Evolutionary conservation across 2,888 invertebrate species (phyloP).

Genomic region (Norana najaformis): DNA sequence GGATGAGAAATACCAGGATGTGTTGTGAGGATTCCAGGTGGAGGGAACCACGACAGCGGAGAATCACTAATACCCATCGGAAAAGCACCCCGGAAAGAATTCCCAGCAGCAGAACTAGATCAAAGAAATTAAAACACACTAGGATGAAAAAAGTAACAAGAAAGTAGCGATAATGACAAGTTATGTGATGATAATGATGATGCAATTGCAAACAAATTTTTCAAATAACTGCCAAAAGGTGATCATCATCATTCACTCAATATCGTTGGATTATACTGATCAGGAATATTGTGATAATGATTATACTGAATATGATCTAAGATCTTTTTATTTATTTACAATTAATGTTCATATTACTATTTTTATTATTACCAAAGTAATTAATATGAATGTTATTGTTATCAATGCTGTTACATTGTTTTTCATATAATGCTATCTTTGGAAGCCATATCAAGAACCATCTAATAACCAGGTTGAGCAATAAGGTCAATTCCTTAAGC

Average conservation of each 20-base stretch:
- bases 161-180: background rate
- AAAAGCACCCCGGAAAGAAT: conserved; percentile 18
- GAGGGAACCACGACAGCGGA: background rate
- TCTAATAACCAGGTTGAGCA: no score
- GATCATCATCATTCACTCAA: background rate
- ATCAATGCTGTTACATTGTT: background rate
- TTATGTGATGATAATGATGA: background rate
- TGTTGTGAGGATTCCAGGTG: conserved; percentile 2
- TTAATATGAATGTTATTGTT: background rate
- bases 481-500: no score
- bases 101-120: background rate
- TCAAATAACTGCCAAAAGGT: no score
- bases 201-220: no score
- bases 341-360: background rate
- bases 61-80: background rate
- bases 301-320: background rate
- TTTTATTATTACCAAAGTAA: background rate
- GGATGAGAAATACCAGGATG: conserved; percentile 24
- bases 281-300: background rate
- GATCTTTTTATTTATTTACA: background rate
- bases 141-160: background rate
- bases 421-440: background rate
- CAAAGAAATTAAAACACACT: background rate
- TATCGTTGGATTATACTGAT: no score
- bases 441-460: background rate